Conservation (phyloP, 1,140 invertebrate species). For the Polypedilum vanderplanki region DNA sequence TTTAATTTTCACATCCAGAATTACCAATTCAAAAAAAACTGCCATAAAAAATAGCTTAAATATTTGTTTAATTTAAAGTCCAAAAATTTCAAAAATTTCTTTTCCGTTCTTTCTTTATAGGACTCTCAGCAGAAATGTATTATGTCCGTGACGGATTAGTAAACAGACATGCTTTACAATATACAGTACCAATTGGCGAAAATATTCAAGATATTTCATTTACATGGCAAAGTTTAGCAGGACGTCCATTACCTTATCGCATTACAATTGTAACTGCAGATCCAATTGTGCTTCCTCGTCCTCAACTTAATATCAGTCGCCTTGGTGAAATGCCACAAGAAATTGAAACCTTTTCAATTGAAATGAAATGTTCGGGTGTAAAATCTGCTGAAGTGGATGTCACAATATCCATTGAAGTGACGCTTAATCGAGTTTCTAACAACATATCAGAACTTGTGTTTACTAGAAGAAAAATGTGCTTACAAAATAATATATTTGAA, state of each 20-base stretch:
- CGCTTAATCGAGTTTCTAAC: slow-evolving; percentile 54
- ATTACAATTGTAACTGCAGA: slow-evolving; percentile 71
- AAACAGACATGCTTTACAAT: slow-evolving; percentile 81
- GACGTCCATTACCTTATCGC: slow-evolving; percentile 64
- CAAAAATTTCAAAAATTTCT: too few species aligned
- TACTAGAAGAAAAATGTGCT: slow-evolving; percentile 76
- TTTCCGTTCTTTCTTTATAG: slow-evolving; percentile 51
- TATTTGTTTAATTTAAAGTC: too few species aligned
- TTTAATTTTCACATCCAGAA: too few species aligned
- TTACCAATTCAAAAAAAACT: too few species aligned
- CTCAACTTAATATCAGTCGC: slow-evolving; percentile 72
- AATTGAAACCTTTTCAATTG: slow-evolving; percentile 71
- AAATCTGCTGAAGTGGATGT: slow-evolving; percentile 77
- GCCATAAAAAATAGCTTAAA: too few species aligned
- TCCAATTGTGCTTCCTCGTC: slow-evolving; percentile 61
- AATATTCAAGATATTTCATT: slow-evolving; percentile 76
- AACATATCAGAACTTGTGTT: slow-evolving; percentile 73
- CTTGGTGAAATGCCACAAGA: slow-evolving; percentile 70
- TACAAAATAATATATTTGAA: slow-evolving; percentile 37
- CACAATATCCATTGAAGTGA: slow-evolving; percentile 75
- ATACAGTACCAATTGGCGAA: slow-evolving; percentile 72
- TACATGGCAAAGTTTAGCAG: slow-evolving; percentile 74
- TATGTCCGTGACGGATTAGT: slow-evolving; percentile 84
- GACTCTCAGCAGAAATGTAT: slow-evolving; percentile 74
- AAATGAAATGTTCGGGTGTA: slow-evolving; percentile 71